Evolutionary conservation across 2,113 vertebrate species (phyloP).

Genomic region (Anguilla rostrata): DNA sequence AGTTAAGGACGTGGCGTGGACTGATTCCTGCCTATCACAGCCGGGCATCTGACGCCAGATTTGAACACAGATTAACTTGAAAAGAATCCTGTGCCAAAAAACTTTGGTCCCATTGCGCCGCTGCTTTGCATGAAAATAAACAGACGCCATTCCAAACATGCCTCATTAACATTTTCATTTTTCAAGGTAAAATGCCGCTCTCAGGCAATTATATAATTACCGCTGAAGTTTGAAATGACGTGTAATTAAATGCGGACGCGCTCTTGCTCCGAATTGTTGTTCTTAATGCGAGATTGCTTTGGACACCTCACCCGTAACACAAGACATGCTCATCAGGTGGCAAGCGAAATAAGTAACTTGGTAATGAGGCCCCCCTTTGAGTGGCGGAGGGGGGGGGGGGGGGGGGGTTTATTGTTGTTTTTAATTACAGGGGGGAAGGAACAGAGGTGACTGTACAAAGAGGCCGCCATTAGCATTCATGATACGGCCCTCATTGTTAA

Average conservation of each 20-base stretch:
- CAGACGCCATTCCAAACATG: conserved; percentile 24
- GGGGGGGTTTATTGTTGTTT: background rate
- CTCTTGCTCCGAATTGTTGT: conserved; percentile 14
- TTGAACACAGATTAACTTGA: background rate
- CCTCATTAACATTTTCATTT: conserved; percentile 28
- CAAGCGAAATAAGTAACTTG: conserved; percentile 30
- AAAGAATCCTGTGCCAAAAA: background rate
- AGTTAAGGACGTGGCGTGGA: background rate
- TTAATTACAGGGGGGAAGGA: background rate
- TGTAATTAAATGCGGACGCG: conserved; percentile 35
- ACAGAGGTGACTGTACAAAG: background rate
- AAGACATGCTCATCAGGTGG: conserved; percentile 23
- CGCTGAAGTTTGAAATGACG: conserved; percentile 25
- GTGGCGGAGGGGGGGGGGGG: background rate
- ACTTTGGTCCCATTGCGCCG: background rate
- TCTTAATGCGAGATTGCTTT: background rate
- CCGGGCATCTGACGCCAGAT: background rate
- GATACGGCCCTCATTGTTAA: background rate
- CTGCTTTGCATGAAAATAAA: conserved; percentile 36
- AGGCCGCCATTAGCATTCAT: background rate
- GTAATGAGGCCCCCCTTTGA: conserved; percentile 18
- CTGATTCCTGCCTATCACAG: background rate
- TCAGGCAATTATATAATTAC: conserved; percentile 29
- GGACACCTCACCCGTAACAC: conserved; percentile 27
- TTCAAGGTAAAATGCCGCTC: conserved; percentile 16